phyloP scores from a whole-genome alignment of 2,797 vertebrate species.

The Schizopygopsis malacanthus region DNA sequence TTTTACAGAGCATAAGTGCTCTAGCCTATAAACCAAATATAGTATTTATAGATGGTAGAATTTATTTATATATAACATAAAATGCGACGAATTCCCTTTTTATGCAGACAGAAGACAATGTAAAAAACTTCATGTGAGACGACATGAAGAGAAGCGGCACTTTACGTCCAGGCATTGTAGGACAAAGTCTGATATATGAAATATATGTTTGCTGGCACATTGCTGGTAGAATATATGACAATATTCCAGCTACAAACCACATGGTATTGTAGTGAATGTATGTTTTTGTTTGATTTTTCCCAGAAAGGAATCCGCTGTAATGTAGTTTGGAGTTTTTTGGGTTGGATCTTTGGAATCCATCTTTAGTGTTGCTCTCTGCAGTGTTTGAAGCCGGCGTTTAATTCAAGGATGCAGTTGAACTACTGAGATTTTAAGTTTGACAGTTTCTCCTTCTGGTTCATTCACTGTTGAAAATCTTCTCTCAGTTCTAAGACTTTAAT shows the following conservation, averaged over 20 bases:
- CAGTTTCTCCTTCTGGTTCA: neutral
- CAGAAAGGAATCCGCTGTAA: constrained; percentile 5
- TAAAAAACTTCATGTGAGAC: constrained; percentile 5
- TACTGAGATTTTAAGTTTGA: constrained; percentile 20
- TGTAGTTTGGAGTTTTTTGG: neutral
- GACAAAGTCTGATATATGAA: neutral
- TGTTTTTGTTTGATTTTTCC: neutral
- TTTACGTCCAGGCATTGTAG: constrained; percentile 40
- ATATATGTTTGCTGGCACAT: constrained; percentile 31
- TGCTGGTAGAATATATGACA: constrained; percentile 7
- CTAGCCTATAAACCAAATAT: constrained; percentile 55
- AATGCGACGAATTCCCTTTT: constrained; percentile 34
- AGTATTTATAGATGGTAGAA: constrained; percentile 34
- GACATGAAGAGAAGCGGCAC: constrained; percentile 47
- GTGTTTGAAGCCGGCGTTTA: constrained; percentile 46
- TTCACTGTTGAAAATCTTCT: neutral
- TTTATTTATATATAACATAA: constrained; percentile 23
- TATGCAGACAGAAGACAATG: constrained; percentile 41
- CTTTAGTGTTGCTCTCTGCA: constrained; percentile 52
- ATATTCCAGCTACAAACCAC: constrained; percentile 30
- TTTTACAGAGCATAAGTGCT: constrained; percentile 28
- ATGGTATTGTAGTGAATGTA: constrained; percentile 33
- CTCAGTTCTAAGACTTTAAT: neutral
- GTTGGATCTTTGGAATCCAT: constrained; percentile 13
- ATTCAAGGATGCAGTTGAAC: constrained; percentile 49